A percentile compares a stretch with the other conserved stretches of the same genome.
Evolutionary conservation across 2,888 invertebrate genomes (phyloP).

Genomic region (Callinectes sapidus): DNA sequence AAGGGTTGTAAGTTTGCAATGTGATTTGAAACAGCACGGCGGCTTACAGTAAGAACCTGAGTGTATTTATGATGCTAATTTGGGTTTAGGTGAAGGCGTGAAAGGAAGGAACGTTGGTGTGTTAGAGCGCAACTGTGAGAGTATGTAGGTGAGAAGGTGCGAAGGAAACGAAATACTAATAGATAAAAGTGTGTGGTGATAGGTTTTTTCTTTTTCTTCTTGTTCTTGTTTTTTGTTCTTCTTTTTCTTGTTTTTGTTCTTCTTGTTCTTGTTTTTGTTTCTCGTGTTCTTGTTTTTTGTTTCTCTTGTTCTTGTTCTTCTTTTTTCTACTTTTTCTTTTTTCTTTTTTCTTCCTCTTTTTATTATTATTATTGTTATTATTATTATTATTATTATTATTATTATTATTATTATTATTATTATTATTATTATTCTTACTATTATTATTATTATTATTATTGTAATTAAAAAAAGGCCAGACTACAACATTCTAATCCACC

Average conservation of each 20-base stretch:
- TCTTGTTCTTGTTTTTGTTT: too few relatives aligned
- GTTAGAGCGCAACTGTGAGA: neutral
- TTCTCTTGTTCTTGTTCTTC: too few relatives aligned
- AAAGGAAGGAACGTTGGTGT: neutral
- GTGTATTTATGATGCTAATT: neutral
- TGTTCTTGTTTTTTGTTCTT: too few relatives aligned
- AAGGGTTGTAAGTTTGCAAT: neutral
- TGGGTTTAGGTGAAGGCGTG: constrained; percentile 2
- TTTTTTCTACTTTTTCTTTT: too few relatives aligned
- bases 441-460: neutral
- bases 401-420: neutral
- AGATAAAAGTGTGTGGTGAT: neutral
- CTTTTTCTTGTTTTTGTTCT: too few relatives aligned
- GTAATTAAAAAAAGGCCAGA: neutral
- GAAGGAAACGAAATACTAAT: neutral
- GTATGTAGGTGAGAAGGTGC: too few relatives aligned
- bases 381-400: too few relatives aligned
- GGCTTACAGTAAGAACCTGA: neutral
- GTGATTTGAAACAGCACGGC: constrained; percentile 16
- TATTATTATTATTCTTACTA: neutral
- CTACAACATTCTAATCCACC: too few relatives aligned
- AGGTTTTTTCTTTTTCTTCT: too few relatives aligned
- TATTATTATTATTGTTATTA: too few relatives aligned
- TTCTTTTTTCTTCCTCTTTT: too few relatives aligned
- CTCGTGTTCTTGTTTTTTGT: too few relatives aligned